Conservation (phyloP, 2,888 invertebrate species). For the Acheta domesticus region DNA sequence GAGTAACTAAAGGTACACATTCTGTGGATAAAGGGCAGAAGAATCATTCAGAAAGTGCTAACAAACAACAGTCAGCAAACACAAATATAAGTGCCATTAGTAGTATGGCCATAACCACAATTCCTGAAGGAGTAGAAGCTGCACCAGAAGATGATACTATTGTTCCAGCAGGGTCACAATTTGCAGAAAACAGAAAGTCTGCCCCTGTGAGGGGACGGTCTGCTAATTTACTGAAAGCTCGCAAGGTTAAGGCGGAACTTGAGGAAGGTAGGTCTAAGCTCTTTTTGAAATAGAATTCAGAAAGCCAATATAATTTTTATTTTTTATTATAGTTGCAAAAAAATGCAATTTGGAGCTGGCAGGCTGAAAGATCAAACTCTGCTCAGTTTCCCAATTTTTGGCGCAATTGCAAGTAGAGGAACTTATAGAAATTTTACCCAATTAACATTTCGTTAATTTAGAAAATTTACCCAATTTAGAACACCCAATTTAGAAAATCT, state of each 20-base stretch:
- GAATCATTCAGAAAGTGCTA: background rate
- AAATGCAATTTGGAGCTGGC: too few species aligned
- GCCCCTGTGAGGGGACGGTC: conserved; percentile 28
- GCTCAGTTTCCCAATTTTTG: too few species aligned
- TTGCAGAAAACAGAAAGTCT: conserved; percentile 30
- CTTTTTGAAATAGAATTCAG: too few species aligned
- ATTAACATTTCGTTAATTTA: too few species aligned
- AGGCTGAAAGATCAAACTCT: too few species aligned
- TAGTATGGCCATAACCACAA: conserved; percentile 22
- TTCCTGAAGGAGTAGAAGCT: conserved; percentile 28
- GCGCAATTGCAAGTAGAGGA: too few species aligned
- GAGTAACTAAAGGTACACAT: conserved; percentile 45
- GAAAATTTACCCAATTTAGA: too few species aligned
- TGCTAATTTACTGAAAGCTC: conserved; percentile 18
- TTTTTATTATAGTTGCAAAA: too few species aligned
- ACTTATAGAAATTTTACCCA: too few species aligned
- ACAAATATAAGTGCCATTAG: background rate
- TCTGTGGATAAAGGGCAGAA: conserved; percentile 19
- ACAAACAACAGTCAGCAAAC: conserved; percentile 4
- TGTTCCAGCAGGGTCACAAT: conserved; percentile 31
- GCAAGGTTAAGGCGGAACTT: background rate
- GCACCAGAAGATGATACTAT: conserved; percentile 26
- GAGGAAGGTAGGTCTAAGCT: background rate
- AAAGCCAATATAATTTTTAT: too few species aligned
- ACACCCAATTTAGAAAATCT: too few species aligned